Evolutionary conservation across 2,113 vertebrate genomes (phyloP).

Genomic region (Ivindomyrus marchei): DNA sequence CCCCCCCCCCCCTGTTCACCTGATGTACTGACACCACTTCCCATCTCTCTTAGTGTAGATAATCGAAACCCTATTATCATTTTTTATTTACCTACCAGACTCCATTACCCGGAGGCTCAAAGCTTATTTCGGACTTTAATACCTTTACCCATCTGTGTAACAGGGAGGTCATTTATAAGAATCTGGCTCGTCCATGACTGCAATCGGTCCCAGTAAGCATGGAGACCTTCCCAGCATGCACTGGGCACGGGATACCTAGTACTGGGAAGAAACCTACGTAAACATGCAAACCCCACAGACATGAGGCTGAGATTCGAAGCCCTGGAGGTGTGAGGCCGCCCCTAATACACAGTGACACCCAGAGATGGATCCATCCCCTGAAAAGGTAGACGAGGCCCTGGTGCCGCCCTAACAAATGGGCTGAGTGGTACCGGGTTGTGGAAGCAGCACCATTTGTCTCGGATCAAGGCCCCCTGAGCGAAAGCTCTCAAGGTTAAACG

Average conservation of each 20-base stretch:
- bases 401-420: not conserved
- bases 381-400: not conserved
- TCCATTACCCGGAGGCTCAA: not conserved
- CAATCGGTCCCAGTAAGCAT: not conserved
- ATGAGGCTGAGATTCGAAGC: not conserved
- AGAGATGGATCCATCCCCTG: not conserved
- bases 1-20: not conserved
- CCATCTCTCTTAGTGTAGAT: not conserved
- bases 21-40: not conserved
- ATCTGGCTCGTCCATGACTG: not conserved
- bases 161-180: not conserved
- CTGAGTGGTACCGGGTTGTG: not conserved
- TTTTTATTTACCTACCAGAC: not conserved
- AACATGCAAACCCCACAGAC: not conserved
- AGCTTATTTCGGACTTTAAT: not conserved
- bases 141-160: not conserved
- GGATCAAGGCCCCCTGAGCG: not conserved
- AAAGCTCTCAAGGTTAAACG: not conserved
- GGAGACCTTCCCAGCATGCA: not conserved
- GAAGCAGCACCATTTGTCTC: not conserved
- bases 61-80: not conserved
- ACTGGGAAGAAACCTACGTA: not conserved
- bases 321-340: not conserved
- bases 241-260: not conserved
- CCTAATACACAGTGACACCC: not conserved